These are phyloP conservation scores for Zaprionus tsacasi DNA, from an alignment of 1,140 invertebrate genomes.

Conservation along the genomic window DNA sequence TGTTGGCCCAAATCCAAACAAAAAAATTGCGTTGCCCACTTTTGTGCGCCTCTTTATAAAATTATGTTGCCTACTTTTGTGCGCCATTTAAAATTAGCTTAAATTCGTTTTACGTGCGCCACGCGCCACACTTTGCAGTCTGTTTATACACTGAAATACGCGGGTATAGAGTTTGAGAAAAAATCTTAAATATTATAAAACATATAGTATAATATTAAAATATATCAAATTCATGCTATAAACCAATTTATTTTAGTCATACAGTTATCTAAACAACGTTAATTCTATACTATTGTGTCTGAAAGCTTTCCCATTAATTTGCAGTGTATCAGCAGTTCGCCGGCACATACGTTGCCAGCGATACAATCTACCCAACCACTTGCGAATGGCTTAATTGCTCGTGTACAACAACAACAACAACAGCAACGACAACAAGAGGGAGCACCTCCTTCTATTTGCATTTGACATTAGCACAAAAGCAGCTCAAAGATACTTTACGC, in stretches of 20 bases:
- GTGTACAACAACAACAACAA: conserved; percentile 33
- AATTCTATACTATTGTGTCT: not conserved
- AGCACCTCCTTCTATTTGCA: conserved; percentile 54
- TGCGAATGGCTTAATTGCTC: conserved; percentile 61
- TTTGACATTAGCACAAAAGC: conserved; percentile 62
- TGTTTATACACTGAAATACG: conserved; percentile 10
- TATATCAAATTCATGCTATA: no score
- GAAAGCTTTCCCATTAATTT: not conserved
- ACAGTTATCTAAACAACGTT: not conserved
- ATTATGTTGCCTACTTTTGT: no score
- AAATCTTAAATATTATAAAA: not conserved
- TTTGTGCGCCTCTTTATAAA: conserved; percentile 1
- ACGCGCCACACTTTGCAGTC: not conserved
- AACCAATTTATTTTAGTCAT: no score
- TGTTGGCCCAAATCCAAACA: conserved; percentile 4
- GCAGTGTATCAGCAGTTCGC: conserved; percentile 11
- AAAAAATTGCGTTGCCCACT: conserved; percentile 15
- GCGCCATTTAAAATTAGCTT: not conserved
- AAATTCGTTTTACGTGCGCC: conserved; percentile 12
- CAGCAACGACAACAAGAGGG: conserved; percentile 2
- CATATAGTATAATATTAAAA: no score
- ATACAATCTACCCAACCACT: conserved; percentile 25
- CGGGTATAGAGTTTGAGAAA: not conserved
- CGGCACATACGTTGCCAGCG: conserved; percentile 5
- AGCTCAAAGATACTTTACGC: conserved; percentile 59